These are phyloP conservation scores for Lycaon pictus DNA, from an alignment of 2,113 vertebrate species.

Conservation along the genomic window DNA sequence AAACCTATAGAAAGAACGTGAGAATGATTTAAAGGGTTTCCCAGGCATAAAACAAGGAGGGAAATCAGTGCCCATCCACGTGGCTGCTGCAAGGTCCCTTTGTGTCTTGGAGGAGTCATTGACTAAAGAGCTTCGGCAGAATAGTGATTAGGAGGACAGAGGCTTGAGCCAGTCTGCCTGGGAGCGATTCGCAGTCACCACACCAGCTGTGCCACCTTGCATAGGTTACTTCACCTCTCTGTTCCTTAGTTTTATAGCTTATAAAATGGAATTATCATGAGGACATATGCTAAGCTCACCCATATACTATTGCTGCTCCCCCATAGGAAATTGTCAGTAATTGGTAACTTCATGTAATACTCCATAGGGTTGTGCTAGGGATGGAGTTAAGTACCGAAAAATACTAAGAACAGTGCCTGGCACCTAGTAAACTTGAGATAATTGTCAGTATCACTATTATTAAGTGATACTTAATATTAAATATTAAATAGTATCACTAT, in stretches of 20 bases:
- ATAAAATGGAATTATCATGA: not conserved
- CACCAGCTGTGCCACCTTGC: not conserved
- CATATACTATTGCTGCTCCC: not conserved
- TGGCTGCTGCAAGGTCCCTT: not conserved
- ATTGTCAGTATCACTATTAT: not conserved
- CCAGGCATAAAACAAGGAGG: not conserved
- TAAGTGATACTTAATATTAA: too few species aligned
- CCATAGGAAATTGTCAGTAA: not conserved
- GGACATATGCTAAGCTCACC: not conserved
- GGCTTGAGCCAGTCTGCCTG: too few species aligned
- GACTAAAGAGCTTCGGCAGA: not conserved
- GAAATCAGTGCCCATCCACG: not conserved
- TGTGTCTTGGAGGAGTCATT: not conserved
- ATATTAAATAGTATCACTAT: too few species aligned
- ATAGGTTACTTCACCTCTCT: not conserved
- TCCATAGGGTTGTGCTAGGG: not conserved
- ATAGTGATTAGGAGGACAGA: not conserved
- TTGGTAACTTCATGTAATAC: not conserved
- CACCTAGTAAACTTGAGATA: not conserved
- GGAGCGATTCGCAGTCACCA: not conserved
- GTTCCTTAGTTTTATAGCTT: not conserved
- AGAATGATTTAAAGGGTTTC: not conserved
- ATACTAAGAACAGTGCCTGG: too few species aligned
- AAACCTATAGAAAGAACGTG: not conserved
- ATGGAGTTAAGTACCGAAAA: not conserved